Evolutionary conservation across 1,140 invertebrate species (phyloP), one percentile per base, ranked within the genome.

Genomic region (Hycleus phaleratus): DNA sequence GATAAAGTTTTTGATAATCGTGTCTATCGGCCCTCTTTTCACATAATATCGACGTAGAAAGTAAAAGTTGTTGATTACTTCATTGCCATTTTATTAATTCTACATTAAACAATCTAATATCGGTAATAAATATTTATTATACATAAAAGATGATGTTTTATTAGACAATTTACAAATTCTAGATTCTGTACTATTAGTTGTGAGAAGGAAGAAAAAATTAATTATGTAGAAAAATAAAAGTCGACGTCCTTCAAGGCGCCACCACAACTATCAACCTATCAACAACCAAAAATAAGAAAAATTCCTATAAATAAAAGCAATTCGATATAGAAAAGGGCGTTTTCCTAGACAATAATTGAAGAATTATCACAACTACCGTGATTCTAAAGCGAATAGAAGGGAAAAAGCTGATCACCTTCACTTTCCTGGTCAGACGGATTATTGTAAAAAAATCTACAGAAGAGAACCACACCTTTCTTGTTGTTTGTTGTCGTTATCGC

Each of bases 401-500:
- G 7, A 32, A 60, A 60, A 60, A 60, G 58, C 58, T 48, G 58
- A 54, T 60, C 53, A 60, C 58, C 58, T 60, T 60, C 58, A 60
- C 51, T 55, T 55, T 48, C 46, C 47, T 38, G 42, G 49, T 49
- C 52, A 24, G 42, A 49, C 53, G 40, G 9, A 42, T 42, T 4
- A 9, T 6, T 42, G 40, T 42, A n/a, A n/a, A 10, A 32, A 11
- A 10, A 42, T 42, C 2, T 6, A 42, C 40, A 42, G 10, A 5
- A 10, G 5, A 42, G 40, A 10, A 11, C 40, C 40, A 42, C 40
- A 42, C 40, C 40, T 42, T 42, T 10, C 10, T 11, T 4, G 3
- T 42, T 10, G 4, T 32, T 7, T 32, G 32, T 7, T 32, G 32
- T 7, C 7, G 32, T 32, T 32, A 7, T 32, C 32, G 32, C 7